A percentile compares a stretch with the other conserved stretches of the same genome.
These are phyloP conservation scores for Sinotaia quadrata DNA, from an alignment of 2,888 invertebrate genomes.

Conservation along the genomic window DNA sequence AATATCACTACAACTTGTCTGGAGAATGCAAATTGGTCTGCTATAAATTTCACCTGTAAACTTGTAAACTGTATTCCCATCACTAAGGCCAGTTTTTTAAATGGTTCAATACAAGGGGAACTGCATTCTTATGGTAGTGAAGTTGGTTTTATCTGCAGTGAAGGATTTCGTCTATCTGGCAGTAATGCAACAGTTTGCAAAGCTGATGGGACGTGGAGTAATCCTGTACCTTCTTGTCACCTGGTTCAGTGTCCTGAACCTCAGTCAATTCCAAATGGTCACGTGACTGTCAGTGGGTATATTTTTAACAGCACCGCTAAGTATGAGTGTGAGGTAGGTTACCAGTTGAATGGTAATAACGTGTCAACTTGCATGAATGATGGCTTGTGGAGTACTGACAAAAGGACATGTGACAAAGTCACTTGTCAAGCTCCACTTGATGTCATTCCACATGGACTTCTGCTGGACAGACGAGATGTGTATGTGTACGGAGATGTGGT, in stretches of 20 bases:
- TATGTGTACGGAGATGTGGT: conserved; percentile 19
- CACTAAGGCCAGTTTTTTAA: not conserved
- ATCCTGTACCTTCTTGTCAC: conserved; percentile 53
- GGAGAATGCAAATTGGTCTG: conserved; percentile 54
- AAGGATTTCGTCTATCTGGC: conserved; percentile 51
- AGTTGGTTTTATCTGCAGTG: conserved; percentile 44
- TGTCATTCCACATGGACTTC: conserved; percentile 32
- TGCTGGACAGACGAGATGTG: conserved; percentile 17
- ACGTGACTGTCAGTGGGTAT: conserved; percentile 34
- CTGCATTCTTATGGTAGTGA: conserved; percentile 2
- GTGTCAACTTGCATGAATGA: conserved; percentile 46
- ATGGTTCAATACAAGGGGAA: conserved; percentile 3
- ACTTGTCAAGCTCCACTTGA: conserved; percentile 41
- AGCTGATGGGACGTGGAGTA: conserved; percentile 51
- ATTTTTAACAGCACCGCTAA: conserved; percentile 40
- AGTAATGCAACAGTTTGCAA: conserved; percentile 39
- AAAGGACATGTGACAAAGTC: conserved; percentile 46
- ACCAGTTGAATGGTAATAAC: conserved; percentile 42
- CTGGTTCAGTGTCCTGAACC: conserved; percentile 60
- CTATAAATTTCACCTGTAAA: conserved; percentile 36
- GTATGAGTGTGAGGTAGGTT: conserved; percentile 55
- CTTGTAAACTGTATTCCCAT: conserved; percentile 38
- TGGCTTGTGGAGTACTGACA: conserved; percentile 49
- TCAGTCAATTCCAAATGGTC: conserved; percentile 29
- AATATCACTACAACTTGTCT: conserved; percentile 52